Conservation (phyloP, 2,113 vertebrate species). For the Onychostruthus taczanowskii region DNA sequence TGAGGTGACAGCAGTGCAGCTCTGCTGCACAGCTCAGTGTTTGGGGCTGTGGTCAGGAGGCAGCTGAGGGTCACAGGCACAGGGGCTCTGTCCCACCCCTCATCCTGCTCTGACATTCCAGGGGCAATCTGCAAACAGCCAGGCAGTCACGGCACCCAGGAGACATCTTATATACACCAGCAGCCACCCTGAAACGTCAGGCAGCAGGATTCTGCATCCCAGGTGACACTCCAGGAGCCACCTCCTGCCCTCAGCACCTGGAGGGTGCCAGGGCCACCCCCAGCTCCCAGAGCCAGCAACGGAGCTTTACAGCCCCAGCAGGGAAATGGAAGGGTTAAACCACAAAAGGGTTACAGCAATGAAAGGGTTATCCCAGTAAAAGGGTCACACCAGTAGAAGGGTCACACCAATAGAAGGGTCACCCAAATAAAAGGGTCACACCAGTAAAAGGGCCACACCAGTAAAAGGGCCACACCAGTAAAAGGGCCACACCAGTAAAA, state of each 20-base stretch:
- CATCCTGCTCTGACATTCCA: neutral
- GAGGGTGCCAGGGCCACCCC: neutral
- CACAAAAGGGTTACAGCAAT: neutral
- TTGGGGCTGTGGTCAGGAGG: neutral
- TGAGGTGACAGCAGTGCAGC: neutral
- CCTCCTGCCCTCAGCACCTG: neutral
- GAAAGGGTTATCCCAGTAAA: too few relatives aligned
- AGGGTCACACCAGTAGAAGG: too few relatives aligned
- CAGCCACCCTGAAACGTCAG: neutral
- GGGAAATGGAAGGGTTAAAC: too few relatives aligned
- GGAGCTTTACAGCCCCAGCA: neutral
- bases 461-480: neutral
- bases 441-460: neutral
- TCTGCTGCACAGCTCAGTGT: neutral
- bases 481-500: neutral
- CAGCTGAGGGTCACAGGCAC: neutral
- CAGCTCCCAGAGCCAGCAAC: neutral
- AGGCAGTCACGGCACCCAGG: too few relatives aligned
- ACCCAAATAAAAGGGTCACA: neutral
- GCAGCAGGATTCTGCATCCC: neutral
- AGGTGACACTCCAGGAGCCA: neutral
- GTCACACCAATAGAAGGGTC: neutral
- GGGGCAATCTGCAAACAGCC: neutral
- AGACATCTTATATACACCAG: neutral
- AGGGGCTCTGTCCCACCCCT: neutral